Conservation (phyloP, 2,113 vertebrate genomes). For the Paramisgurnus dabryanus region DNA sequence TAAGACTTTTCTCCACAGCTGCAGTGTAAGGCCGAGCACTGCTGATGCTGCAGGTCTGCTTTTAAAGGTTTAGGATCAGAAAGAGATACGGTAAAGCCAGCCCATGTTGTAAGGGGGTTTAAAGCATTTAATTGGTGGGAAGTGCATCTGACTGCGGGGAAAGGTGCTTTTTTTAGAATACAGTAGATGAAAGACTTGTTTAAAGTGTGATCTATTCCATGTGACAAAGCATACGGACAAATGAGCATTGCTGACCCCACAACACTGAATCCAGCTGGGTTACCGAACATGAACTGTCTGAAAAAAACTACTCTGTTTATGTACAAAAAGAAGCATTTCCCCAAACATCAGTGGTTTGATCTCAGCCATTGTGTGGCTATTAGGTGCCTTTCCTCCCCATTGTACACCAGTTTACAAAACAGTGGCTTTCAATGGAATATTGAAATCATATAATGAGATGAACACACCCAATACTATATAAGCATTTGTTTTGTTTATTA, state of each 20-base stretch:
- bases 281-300: slow-evolving; percentile 43
- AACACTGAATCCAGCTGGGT: slow-evolving; percentile 27
- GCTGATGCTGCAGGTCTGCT: slow-evolving; percentile 1
- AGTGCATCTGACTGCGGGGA: not conserved
- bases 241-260: not conserved
- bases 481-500: not conserved
- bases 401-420: slow-evolving; percentile 35
- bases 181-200: slow-evolving; percentile 8
- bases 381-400: slow-evolving; percentile 53
- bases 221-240: not conserved
- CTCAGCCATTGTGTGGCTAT: slow-evolving; percentile 59
- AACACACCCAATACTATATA: not conserved
- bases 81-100: not conserved
- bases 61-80: slow-evolving; percentile 8
- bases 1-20: slow-evolving; percentile 49
- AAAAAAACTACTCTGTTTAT: slow-evolving; percentile 59
- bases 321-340: slow-evolving; percentile 55
- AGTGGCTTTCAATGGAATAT: slow-evolving; percentile 7
- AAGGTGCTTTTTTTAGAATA: not conserved
- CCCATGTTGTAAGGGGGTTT: not conserved
- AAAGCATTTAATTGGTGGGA: not conserved
- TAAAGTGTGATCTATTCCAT: slow-evolving; percentile 25
- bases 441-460: slow-evolving; percentile 23
- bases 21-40: not conserved
- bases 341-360: slow-evolving; percentile 49